Conservation (phyloP, 2,888 invertebrate genomes). For the Cremastinae sp. region DNA sequence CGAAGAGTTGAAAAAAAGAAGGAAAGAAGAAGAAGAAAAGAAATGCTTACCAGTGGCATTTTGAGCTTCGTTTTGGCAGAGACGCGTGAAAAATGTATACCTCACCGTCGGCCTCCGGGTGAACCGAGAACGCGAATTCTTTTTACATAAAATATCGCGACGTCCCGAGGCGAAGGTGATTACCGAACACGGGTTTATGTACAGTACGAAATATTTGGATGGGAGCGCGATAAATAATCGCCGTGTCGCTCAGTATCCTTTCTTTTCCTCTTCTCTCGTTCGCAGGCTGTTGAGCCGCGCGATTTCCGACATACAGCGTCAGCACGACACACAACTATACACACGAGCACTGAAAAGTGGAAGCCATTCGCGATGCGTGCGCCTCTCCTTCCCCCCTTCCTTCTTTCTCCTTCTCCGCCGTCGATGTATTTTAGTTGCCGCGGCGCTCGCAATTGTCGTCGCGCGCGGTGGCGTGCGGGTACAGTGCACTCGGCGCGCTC, state of each 20-base stretch:
- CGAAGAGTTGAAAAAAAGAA: no score
- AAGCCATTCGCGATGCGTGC: slow-evolving; percentile 60
- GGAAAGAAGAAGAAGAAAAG: slow-evolving; percentile 6
- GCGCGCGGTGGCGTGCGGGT: no score
- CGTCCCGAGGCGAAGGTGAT: slow-evolving; percentile 2
- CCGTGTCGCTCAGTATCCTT: slow-evolving; percentile 12
- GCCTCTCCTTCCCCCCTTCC: slow-evolving; percentile 43
- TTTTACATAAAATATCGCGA: slow-evolving; percentile 19
- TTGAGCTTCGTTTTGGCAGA: slow-evolving; percentile 73
- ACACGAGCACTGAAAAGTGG: slow-evolving; percentile 54
- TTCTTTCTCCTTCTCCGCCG: slow-evolving; percentile 8
- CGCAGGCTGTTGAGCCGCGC: slow-evolving; percentile 46
- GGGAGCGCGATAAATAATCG: slow-evolving; percentile 19
- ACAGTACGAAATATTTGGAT: slow-evolving; percentile 7
- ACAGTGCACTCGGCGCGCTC: slow-evolving; percentile 45
- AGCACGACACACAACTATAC: slow-evolving; percentile 40
- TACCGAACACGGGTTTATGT: slow-evolving; percentile 18
- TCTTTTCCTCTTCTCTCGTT: background rate
- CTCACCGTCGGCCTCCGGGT: slow-evolving; percentile 40
- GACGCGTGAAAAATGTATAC: slow-evolving; percentile 34
- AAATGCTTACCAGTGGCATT: slow-evolving; percentile 74
- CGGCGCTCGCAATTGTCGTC: slow-evolving; percentile 2
- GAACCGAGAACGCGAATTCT: slow-evolving; percentile 25
- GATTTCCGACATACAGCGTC: slow-evolving; percentile 55
- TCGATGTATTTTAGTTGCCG: background rate